A percentile compares a stretch with the other conserved stretches of the same genome.
These are phyloP conservation scores for Porites rus DNA, from an alignment of 92 coral and sea anemone genomes.

Conservation along the genomic window DNA sequence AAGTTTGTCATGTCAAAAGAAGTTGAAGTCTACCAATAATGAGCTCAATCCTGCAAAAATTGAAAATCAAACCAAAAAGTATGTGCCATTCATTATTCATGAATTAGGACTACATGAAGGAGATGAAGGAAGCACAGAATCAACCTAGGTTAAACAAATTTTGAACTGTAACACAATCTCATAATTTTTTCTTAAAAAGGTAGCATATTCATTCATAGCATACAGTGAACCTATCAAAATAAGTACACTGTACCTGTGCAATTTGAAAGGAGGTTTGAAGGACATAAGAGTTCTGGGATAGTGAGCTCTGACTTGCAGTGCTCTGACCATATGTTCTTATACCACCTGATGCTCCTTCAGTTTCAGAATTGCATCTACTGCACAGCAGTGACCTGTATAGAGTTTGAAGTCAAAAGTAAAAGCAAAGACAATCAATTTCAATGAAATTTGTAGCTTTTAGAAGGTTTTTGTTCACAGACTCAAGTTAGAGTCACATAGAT, in stretches of 20 bases:
- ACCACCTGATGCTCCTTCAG: constrained; percentile 17
- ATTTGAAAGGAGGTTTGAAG: constrained; percentile 82
- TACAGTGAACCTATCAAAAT: neutral
- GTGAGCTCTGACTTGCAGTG: constrained; percentile 59
- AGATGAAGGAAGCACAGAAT: no score
- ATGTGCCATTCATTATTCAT: no score
- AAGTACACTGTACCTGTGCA: constrained; percentile 62
- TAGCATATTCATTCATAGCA: neutral
- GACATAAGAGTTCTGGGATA: constrained; percentile 64
- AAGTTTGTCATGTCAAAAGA: no score
- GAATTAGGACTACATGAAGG: no score
- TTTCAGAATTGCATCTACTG: constrained; percentile 12
- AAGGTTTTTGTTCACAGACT: no score
- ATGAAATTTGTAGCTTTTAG: no score
- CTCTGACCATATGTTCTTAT: constrained; percentile 68
- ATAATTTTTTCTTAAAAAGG: neutral
- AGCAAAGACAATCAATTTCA: no score
- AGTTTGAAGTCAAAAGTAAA: neutral
- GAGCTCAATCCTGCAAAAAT: no score
- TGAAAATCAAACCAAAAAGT: neutral
- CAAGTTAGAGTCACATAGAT: no score
- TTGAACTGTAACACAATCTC: no score
- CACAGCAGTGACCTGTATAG: constrained; percentile 14
- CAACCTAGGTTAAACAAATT: no score
- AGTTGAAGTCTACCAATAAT: no score